Evolutionary conservation across 2,888 invertebrate species (phyloP), one percentile per base, ranked within the genome.

Genomic region (Gasteruption jaculator): DNA sequence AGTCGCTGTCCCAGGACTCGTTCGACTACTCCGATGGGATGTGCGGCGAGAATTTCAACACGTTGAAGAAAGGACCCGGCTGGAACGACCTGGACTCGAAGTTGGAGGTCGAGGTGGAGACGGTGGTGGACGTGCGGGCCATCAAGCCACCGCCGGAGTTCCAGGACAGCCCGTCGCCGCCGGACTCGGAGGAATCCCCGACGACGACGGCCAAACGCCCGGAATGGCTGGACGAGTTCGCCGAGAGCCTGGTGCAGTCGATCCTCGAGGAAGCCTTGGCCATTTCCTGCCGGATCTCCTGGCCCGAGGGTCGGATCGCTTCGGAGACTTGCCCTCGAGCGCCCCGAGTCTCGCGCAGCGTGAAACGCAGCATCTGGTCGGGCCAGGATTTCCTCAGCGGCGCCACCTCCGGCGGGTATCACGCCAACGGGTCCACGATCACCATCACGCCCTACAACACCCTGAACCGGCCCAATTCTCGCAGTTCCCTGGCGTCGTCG

Each of bases 141-240:
- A 88, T 90, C 52, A 87, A 88, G 61, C 91, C 91, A 46, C 91
- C 91, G 11, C 84, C 83, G 11, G 87, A 91, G 66, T 91, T 90
- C 73, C 90, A 89, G 74, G 87, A 80, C 56, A 75, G 74, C 53
- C 76, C 77, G 18, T 72, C 64, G 35, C 69, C 61, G n/a, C 71
- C 62, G 7, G 68, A 70, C 37, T 68, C 68, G 3, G 61, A 65
- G 12, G 60, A 63, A n/a, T 68, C 63, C 8, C 57, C 63, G 20
- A 60, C 60, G 12, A 51, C 50, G 45, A 48, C 52, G 18, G 44
- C 46, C 10, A 54, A 56, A 44, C 46, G 45, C 25, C 52, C 61
- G 4, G 53, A 54, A 16, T 61, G 63, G 61, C 55, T 75, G 27
- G 68, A 75, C 20, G 70, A 71, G 43, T 73, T 74, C 54, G 74